A percentile compares a stretch with the other conserved stretches of the same genome.
phyloP scores from a whole-genome alignment of 1,140 invertebrate species.

The Ostrea edulis region DNA sequence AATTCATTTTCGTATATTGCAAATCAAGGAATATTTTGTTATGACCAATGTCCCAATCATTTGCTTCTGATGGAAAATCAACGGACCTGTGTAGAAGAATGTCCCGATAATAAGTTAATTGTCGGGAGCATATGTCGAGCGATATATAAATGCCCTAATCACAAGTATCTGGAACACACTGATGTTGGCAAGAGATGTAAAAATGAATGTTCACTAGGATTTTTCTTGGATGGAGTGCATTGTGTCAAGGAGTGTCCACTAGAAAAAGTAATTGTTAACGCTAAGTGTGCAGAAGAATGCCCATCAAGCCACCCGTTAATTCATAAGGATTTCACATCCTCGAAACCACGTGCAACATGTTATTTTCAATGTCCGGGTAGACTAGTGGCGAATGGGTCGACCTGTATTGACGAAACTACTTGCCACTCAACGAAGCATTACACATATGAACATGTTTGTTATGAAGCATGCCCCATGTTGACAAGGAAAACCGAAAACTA shows the following conservation, averaged over 20 bases:
- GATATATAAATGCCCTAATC: not conserved
- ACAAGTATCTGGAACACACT: slow-evolving; percentile 31
- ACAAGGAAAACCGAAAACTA: not conserved
- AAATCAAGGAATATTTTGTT: not conserved
- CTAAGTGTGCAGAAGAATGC: not conserved
- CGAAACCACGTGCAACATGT: slow-evolving; percentile 17
- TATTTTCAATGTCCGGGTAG: not conserved
- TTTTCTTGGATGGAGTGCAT: slow-evolving; percentile 2
- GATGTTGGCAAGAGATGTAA: slow-evolving; percentile 24
- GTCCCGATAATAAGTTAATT: slow-evolving; percentile 19
- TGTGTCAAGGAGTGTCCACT: slow-evolving; percentile 34
- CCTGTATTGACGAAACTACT: not conserved
- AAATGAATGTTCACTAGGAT: slow-evolving; percentile 14
- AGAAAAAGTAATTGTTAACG: slow-evolving; percentile 13
- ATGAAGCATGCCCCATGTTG: not conserved
- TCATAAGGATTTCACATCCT: not conserved
- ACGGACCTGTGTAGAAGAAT: not conserved
- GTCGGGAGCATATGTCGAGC: not conserved
- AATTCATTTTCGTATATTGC: not conserved
- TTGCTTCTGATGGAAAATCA: slow-evolving; percentile 21
- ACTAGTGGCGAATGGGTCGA: not conserved
- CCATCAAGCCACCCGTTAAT: not conserved
- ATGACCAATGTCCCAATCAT: slow-evolving; percentile 30
- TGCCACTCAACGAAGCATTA: not conserved
- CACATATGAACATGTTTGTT: not conserved